Evolutionary conservation across 2,113 vertebrate species (phyloP).

Genomic region (Megalops atlanticus): DNA sequence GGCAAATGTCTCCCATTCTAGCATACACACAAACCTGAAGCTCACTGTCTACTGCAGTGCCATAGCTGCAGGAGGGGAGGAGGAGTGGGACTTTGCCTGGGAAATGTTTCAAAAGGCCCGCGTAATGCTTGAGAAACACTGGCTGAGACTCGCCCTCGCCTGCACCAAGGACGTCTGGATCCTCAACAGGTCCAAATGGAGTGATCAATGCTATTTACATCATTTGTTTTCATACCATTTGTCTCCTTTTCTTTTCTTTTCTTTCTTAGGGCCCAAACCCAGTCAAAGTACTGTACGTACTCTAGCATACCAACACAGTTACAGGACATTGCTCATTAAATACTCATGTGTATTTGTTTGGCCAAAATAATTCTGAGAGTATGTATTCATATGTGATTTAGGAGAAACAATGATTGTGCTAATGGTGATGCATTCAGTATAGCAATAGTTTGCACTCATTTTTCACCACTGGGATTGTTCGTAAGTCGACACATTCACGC

Average conservation of each 20-base stretch:
- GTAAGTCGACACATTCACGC: too few species aligned
- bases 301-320: not conserved
- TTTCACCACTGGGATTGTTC: too few species aligned
- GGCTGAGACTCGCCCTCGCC: conserved; percentile 74
- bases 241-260: too few species aligned
- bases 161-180: conserved; percentile 84
- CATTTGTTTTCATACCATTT: not conserved
- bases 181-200: conserved; percentile 78
- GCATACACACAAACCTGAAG: conserved; percentile 82
- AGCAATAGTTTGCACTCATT: too few species aligned
- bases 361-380: too few species aligned
- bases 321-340: not conserved
- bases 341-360: too few species aligned
- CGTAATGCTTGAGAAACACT: conserved; percentile 73
- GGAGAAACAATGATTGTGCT: too few species aligned
- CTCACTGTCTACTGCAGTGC: conserved; percentile 83
- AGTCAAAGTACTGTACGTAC: not conserved
- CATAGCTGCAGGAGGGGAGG: conserved; percentile 69
- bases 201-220: not conserved
- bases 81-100: conserved; percentile 87
- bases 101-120: conserved; percentile 46
- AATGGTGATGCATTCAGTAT: too few species aligned
- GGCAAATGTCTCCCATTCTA: conserved; percentile 47
- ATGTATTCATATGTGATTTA: too few species aligned
- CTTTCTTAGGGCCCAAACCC: too few species aligned